These are phyloP conservation scores for Cylloceria caligata DNA, from an alignment of 2,888 invertebrate genomes.

Conservation along the genomic window DNA sequence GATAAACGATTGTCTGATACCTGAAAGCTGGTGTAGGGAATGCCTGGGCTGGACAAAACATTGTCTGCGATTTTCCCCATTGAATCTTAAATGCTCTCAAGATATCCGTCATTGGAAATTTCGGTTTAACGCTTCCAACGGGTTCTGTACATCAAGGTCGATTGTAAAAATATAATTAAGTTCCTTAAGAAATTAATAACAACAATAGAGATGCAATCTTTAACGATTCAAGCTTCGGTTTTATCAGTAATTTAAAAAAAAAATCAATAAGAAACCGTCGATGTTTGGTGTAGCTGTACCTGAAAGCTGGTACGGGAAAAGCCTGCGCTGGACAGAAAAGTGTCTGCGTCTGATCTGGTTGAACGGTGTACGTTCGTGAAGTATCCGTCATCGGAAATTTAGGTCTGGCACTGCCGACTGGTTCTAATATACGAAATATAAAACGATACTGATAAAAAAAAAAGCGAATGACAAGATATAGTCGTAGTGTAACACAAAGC, in stretches of 20 bases:
- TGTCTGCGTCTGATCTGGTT: constrained; percentile 84
- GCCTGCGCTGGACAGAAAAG: constrained; percentile 91
- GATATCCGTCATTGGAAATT: constrained; percentile 78
- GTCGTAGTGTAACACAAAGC: neutral
- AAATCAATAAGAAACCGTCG: constrained; percentile 1
- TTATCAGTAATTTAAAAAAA: neutral
- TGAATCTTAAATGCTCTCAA: constrained; percentile 79
- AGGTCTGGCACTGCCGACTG: constrained; percentile 83
- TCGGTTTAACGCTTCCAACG: constrained; percentile 82
- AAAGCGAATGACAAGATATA: constrained; percentile 13
- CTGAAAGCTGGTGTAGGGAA: constrained; percentile 84
- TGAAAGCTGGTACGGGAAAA: constrained; percentile 84
- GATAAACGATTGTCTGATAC: constrained; percentile 65
- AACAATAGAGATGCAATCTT: no score
- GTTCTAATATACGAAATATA: constrained; percentile 76
- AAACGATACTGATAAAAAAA: constrained; percentile 7
- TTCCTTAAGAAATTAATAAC: no score
- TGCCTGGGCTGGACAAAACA: constrained; percentile 91
- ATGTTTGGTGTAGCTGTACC: constrained; percentile 70
- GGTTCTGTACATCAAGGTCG: constrained; percentile 77
- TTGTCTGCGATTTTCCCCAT: constrained; percentile 84
- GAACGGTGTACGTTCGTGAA: constrained; percentile 80
- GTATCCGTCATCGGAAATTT: constrained; percentile 81
- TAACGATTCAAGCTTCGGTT: neutral
- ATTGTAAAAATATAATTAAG: neutral